Evolutionary conservation across 2,113 vertebrate species (phyloP).

Genomic region (Gallinago media): DNA sequence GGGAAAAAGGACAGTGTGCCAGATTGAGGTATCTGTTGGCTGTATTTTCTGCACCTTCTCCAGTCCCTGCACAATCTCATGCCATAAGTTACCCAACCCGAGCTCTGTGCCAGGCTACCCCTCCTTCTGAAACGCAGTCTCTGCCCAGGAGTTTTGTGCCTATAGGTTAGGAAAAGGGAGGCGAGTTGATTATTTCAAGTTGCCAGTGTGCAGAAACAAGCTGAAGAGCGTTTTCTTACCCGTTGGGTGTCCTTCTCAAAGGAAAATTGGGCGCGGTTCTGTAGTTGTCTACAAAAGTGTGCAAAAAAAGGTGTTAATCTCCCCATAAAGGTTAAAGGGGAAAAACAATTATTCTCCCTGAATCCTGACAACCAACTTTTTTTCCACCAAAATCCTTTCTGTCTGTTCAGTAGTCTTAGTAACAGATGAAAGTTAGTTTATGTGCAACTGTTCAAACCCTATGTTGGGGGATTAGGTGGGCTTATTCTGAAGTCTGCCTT

Average conservation of each 20-base stretch:
- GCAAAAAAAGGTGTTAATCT: not conserved
- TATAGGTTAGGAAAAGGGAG: not conserved
- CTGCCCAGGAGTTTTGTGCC: not conserved
- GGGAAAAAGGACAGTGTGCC: not conserved
- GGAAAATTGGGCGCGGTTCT: not conserved
- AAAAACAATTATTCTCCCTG: not conserved
- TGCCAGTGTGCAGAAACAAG: not conserved
- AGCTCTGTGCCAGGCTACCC: not conserved
- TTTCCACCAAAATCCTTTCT: not conserved
- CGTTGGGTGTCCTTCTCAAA: not conserved
- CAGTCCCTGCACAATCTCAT: not conserved
- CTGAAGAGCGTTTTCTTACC: not conserved
- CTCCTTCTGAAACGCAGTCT: not conserved
- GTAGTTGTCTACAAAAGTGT: not conserved
- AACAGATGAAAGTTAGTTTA: not conserved
- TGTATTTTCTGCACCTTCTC: not conserved
- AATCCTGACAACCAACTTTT: not conserved
- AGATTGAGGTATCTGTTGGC: not conserved
- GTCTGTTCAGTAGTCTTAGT: not conserved
- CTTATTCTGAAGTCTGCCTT: not conserved
- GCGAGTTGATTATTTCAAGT: not conserved
- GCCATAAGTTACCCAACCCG: fast-evolving
- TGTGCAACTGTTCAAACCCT: not conserved
- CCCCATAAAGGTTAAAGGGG: not conserved
- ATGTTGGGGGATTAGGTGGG: not conserved